Percentiles rank a stretch among this genome's conserved stretches.
phyloP scores from a whole-genome alignment of 2,797 vertebrate species.

The Zalophus californianus region DNA sequence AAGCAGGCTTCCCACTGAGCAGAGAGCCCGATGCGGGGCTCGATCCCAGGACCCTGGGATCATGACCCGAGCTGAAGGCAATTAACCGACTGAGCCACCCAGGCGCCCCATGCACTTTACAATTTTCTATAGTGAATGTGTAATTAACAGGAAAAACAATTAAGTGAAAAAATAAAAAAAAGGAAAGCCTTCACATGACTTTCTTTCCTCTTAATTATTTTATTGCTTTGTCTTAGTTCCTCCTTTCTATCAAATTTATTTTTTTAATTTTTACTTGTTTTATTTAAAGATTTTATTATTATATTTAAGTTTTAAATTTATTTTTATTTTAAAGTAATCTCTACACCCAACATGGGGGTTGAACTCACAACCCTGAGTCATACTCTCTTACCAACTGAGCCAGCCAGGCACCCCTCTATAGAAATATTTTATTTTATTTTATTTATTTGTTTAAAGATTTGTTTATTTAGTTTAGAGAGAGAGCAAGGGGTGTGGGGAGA shows the following conservation, averaged over 20 bases:
- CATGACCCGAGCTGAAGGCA: no score
- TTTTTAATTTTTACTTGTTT: not conserved
- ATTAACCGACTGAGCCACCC: no score
- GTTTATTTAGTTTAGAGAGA: not conserved
- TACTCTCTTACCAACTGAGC: no score
- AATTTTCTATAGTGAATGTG: constrained; percentile 17
- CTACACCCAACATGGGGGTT: no score
- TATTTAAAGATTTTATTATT: not conserved
- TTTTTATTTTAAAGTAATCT: no score
- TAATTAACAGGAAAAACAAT: constrained; percentile 18
- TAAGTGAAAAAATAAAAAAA: not conserved
- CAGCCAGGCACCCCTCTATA: not conserved
- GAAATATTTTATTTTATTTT: not conserved
- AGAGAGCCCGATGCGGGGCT: no score
- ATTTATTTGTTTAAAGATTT: not conserved
- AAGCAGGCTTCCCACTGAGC: no score
- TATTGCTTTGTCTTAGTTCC: not conserved
- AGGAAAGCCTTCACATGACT: not conserved
- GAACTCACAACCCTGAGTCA: no score
- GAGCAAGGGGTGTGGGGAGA: not conserved
- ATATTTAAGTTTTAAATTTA: not conserved
- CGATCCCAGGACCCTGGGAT: no score
- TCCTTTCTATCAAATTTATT: not conserved
- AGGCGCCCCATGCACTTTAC: not conserved
- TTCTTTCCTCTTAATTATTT: not conserved